These are phyloP conservation scores for Colius striatus DNA, from an alignment of 2,113 vertebrate genomes.

Conservation along the genomic window DNA sequence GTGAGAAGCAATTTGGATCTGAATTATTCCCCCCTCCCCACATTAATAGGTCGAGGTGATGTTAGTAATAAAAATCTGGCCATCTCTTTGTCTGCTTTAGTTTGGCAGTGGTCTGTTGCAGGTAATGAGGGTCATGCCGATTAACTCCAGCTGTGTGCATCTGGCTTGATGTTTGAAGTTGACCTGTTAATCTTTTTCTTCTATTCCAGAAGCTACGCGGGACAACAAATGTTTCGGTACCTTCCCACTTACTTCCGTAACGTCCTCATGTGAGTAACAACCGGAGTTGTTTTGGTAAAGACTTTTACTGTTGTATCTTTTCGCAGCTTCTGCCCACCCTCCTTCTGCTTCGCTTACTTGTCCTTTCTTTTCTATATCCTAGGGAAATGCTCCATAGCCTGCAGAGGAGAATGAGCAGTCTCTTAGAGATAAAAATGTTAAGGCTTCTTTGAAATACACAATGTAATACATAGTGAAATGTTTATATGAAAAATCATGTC, in stretches of 20 bases:
- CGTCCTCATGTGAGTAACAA: background rate
- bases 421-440: background rate
- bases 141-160: background rate
- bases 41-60: background rate
- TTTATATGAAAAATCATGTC: background rate
- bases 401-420: background rate
- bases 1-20: background rate
- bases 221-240: background rate
- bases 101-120: background rate
- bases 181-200: background rate
- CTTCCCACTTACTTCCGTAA: background rate
- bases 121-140: background rate
- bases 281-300: background rate
- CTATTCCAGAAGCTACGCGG: conserved; percentile 3
- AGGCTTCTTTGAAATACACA: background rate
- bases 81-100: background rate
- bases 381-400: background rate
- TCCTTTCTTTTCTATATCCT: background rate
- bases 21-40: background rate
- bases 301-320: background rate
- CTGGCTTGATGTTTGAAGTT: background rate
- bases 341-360: background rate
- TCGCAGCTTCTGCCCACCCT: background rate
- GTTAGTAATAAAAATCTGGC: background rate
- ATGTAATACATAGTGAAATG: background rate